Evolutionary conservation across 53 echinoderm and acorn worm species (phyloP).

Genomic region (Hippasteria phrygiana): DNA sequence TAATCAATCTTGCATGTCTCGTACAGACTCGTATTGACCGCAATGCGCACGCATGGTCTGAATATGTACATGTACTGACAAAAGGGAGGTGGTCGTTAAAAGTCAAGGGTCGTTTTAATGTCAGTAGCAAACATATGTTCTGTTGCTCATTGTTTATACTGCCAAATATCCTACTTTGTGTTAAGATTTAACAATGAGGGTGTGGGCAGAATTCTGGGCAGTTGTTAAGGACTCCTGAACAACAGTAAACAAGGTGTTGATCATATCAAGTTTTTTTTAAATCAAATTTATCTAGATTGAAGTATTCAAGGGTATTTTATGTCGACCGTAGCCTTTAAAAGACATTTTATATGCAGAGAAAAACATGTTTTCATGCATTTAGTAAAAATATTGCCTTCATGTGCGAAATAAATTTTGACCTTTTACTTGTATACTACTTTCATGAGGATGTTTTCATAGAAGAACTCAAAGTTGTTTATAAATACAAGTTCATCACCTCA

Average conservation of each 20-base stretch:
- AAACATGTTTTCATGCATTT: no score
- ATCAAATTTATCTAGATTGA: background rate
- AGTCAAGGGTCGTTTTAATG: slow-evolving; percentile 31
- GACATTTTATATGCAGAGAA: no score
- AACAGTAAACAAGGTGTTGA: background rate
- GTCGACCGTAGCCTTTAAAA: no score
- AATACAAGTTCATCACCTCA: no score
- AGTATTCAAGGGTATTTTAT: no score
- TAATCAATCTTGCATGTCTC: no score
- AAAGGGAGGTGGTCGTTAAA: slow-evolving; percentile 7
- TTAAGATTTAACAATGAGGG: background rate
- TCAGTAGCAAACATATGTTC: slow-evolving; percentile 31
- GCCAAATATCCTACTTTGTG: background rate
- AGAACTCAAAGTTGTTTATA: no score
- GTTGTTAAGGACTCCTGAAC: background rate
- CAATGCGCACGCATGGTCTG: background rate
- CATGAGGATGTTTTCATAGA: no score
- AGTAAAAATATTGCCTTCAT: no score
- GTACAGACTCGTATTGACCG: background rate
- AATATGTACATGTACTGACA: background rate
- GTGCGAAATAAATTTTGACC: no score
- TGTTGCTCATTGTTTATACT: background rate
- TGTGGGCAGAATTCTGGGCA: background rate
- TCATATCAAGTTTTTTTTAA: background rate
- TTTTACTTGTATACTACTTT: no score